These are phyloP conservation scores for Cerastis rubricosa DNA, from an alignment of 2,888 invertebrate genomes.

Conservation along the genomic window DNA sequence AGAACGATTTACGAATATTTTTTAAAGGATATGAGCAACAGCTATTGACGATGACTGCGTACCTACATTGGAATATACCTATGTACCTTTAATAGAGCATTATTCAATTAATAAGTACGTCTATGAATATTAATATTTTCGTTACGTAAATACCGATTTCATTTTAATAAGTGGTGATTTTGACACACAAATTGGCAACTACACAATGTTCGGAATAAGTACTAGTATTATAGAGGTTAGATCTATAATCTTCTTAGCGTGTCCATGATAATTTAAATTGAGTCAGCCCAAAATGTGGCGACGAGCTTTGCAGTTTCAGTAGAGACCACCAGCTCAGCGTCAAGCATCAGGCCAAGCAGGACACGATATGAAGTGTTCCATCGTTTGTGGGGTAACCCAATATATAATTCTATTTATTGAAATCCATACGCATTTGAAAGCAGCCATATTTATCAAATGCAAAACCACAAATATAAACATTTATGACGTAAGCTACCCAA, in stretches of 20 bases:
- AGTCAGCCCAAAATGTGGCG: too few species aligned
- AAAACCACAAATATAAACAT: conserved; percentile 17
- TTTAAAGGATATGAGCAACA: neutral
- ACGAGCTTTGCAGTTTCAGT: too few species aligned
- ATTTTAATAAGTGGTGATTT: conserved; percentile 6
- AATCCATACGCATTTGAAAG: conserved; percentile 19
- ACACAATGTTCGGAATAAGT: neutral
- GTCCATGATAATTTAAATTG: too few species aligned
- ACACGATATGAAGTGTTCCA: too few species aligned
- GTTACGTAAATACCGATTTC: neutral
- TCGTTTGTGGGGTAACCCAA: too few species aligned
- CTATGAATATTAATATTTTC: neutral
- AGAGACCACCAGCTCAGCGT: too few species aligned
- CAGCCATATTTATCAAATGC: neutral
- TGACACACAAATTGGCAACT: neutral
- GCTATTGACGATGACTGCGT: neutral
- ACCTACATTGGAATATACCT: neutral
- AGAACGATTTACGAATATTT: neutral
- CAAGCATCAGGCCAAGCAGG: too few species aligned
- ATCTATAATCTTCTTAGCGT: neutral
- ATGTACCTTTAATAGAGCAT: neutral
- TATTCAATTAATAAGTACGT: neutral
- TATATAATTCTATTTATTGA: conserved; percentile 10
- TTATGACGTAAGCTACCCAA: conserved; percentile 42
- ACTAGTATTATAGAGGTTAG: neutral